Percentiles rank a stretch among this genome's conserved stretches.
phyloP scores from a whole-genome alignment of 2,797 vertebrate genomes.

The Chloroceryle inda region DNA sequence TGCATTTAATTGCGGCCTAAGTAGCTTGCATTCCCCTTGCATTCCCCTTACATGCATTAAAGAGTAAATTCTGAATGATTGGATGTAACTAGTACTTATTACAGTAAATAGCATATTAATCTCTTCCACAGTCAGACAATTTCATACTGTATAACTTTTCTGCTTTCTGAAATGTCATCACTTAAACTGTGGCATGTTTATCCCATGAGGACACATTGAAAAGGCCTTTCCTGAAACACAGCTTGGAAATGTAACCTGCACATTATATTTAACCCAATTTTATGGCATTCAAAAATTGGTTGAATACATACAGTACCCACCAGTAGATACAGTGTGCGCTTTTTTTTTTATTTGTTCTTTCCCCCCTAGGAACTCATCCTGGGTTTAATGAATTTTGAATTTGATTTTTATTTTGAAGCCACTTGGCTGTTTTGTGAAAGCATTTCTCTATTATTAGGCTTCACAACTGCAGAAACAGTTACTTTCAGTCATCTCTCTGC shows the following conservation, averaged over 20 bases:
- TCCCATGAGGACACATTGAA: slow-evolving; percentile 43
- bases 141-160: neutral
- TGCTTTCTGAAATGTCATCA: slow-evolving; percentile 37
- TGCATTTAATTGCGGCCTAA: slow-evolving; percentile 65
- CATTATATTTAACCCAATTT: slow-evolving; percentile 6
- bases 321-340: neutral
- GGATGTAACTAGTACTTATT: slow-evolving; percentile 43
- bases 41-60: neutral
- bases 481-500: neutral
- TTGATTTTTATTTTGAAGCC: slow-evolving; percentile 28
- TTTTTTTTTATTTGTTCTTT: neutral
- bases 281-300: slow-evolving; percentile 16
- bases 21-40: slow-evolving; percentile 1
- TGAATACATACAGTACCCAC: neutral
- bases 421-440: neutral
- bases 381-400: neutral
- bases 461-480: neutral
- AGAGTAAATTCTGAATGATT: slow-evolving; percentile 57
- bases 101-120: slow-evolving; percentile 55
- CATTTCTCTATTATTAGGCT: slow-evolving; percentile 10
- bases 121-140: slow-evolving; percentile 45
- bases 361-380: neutral
- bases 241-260: slow-evolving; percentile 30
- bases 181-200: slow-evolving; percentile 40
- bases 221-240: slow-evolving; percentile 32